Base-by-base conservation (phyloP, 30 jellyfish, hydroid and myxozoan species). In the Kudoa iwatai region DNA sequence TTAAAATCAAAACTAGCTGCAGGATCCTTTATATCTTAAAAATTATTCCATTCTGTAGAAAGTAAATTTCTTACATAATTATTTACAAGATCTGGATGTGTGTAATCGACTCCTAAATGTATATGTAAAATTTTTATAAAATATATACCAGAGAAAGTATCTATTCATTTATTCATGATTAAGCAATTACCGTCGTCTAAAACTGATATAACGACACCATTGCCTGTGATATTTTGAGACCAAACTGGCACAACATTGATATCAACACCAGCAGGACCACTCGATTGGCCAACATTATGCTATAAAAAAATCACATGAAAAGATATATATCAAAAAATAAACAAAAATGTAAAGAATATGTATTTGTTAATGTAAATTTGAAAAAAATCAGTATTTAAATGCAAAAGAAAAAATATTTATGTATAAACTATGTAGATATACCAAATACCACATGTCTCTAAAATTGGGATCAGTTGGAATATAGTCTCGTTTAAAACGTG, bases 231-330 rank as follows among this genome's bases (percentile, higher is more conserved):
- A 3, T 85, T 85, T 32, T 59, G 67, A 17, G 35, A 32, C 90
- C 90, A 68, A 0, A 57, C 85, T 2, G 85, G 65, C 21, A 49
- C 34, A 3, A 59, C 90, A 33, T 68, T 59, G 23, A 59, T 23
- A 34, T 68, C 90, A 0, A 68, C 90, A 9, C 90, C 90, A 17
- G 90, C 66, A 9, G 90, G 90, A n/a, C 90, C 90, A 9, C 85
- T 51, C 0, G 90, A 68, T 44, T 68, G 90, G 17, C 90, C 90
- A 21, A 24, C 47, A 34, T 68, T 68, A 31, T 49, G 41, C 90
- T 68, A 43, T 28, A 36, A 54, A 33, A 36, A 30, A n/a, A 45
- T 1, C 23, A n/a, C n/a, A 22, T 18, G 10, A 14, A 30, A 44
- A 38, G 4, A 23, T 16, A 12, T 24, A 32, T 23, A 17, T 25